Base-by-base conservation (phyloP, 2,113 vertebrate species). In the Pluvialis apricaria region DNA sequence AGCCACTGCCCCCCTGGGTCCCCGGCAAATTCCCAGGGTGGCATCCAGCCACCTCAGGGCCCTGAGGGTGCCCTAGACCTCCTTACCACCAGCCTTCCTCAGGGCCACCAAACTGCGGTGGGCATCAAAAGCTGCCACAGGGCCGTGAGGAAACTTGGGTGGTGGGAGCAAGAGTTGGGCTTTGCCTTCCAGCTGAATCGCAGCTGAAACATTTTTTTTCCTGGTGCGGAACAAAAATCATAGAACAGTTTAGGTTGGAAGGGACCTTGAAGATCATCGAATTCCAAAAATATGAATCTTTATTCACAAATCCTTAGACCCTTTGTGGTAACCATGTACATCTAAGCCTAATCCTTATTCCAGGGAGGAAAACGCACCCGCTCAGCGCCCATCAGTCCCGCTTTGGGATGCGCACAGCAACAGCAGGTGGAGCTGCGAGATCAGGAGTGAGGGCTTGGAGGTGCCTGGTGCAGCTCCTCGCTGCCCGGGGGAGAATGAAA, bases 391-490 rank as follows among this genome's bases (percentile, higher is more conserved):
- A 6, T 52, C 82, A 5, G 64, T 11, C 45, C 21, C 17, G 7
- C 36, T 77, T 49, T 5, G 81, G 83, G 83, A 68, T 13, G 76
- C 3, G 5, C 72, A 8, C 20, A 0, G 86, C 38, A 60, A 84
- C 97, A 66, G 96, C 93, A 97, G 97, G 24, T 86, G 97, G 97
- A 79, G 95, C 96, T 97, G 82, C 49, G 65, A 19, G 36, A 89
- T 47, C 96, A 52, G 61, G 13, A 40, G 81, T 61, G 58, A 28
- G 34, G 9, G 8, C 3, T 5, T 5, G 15, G 31, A 4, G 12
- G 8, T 0, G 17, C 22, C 62, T 2, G 9, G 8, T 2, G 3
- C 42, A 5, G 65, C 32, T 15, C 17, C 49, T 29, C 13, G 10
- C 61, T 36, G 60, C 55, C 3, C 4, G 3, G 11, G 8, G 13